These are phyloP conservation scores for Otis tarda DNA, from an alignment of 2,113 vertebrate genomes.

Conservation along the genomic window DNA sequence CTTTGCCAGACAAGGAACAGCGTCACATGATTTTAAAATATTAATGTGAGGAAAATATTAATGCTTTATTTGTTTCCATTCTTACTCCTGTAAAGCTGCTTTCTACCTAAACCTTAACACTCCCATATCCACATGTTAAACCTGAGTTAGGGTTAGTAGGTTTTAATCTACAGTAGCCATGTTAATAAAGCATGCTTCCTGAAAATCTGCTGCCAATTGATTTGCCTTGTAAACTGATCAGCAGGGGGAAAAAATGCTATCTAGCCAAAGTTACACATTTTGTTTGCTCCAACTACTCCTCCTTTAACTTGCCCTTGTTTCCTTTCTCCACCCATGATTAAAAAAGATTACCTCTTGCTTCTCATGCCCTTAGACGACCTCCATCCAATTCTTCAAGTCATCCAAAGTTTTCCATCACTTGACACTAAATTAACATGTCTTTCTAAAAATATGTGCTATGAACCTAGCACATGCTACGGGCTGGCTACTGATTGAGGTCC, in stretches of 20 bases:
- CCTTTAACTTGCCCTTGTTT: constrained; percentile 21
- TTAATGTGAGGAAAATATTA: background rate
- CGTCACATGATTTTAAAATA: background rate
- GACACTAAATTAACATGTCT: background rate
- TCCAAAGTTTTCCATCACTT: background rate
- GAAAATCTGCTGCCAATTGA: constrained; percentile 34
- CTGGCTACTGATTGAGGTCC: background rate
- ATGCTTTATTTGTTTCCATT: background rate
- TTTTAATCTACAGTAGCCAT: background rate
- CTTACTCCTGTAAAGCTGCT: background rate
- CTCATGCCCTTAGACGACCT: constrained; percentile 20
- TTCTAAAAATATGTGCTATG: background rate
- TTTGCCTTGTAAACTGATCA: constrained; percentile 33
- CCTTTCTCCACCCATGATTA: constrained; percentile 29
- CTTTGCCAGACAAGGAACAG: background rate
- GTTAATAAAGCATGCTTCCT: background rate
- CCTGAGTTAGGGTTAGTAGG: background rate
- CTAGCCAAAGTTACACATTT: background rate
- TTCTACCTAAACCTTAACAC: background rate
- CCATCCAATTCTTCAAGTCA: background rate
- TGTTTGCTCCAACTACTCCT: constrained; percentile 23
- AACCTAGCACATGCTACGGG: background rate
- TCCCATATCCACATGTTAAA: background rate
- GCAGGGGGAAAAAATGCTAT: background rate
- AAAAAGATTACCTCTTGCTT: constrained; percentile 34